phyloP scores from a whole-genome alignment of 2,797 vertebrate genomes.

The Eutrigla gurnardus region DNA sequence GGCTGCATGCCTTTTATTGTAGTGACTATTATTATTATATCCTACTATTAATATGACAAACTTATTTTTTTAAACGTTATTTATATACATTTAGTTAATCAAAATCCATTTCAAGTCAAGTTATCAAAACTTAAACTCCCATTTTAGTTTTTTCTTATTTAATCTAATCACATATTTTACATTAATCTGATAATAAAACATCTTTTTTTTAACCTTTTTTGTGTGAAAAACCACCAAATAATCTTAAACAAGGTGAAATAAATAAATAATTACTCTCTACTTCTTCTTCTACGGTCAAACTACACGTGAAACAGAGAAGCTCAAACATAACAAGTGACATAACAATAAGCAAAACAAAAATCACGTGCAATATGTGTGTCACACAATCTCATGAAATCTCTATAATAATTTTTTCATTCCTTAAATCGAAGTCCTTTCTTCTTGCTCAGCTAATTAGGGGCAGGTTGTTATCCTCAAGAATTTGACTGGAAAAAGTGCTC shows the following conservation, averaged over 20 bases:
- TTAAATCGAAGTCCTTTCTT: neutral
- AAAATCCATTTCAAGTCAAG: neutral
- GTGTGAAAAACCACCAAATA: too few relatives aligned
- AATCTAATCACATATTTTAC: neutral
- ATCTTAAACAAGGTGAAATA: too few relatives aligned
- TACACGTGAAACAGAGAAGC: neutral
- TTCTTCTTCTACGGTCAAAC: neutral
- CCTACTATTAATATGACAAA: neutral
- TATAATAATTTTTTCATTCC: neutral
- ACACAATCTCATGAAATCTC: too few relatives aligned
- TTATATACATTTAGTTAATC: neutral
- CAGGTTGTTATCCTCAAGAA: conserved; percentile 40
- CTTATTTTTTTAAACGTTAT: neutral
- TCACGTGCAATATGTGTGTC: too few relatives aligned
- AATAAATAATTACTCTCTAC: too few relatives aligned
- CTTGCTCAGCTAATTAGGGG: neutral
- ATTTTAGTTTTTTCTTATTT: neutral
- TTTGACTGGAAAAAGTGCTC: conserved; percentile 32
- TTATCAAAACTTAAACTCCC: neutral
- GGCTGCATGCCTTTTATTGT: neutral
- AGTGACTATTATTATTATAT: neutral
- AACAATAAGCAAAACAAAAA: neutral
- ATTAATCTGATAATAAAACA: too few relatives aligned
- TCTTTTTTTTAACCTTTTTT: too few relatives aligned
- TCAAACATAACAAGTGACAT: neutral